Base-by-base conservation (phyloP, 2,113 vertebrate genomes). In the Galeopterus variegatus region DNA sequence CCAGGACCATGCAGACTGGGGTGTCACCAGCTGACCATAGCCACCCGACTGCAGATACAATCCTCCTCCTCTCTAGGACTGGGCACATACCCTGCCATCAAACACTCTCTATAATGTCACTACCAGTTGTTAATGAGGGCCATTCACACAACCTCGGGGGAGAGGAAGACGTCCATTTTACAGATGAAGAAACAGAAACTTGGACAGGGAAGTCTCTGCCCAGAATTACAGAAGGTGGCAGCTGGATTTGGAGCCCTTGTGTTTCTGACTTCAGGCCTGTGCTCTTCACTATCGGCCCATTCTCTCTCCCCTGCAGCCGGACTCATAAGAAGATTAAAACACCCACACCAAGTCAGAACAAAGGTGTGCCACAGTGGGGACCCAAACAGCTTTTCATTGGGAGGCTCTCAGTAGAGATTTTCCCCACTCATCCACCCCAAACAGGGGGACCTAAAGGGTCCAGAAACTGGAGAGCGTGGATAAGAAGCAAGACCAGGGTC, bases 321-420 rank as follows among this genome's bases (percentile, higher is more conserved):
- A 88, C 65, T 88, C 86, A 36, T 33, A 70, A 21, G 50, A 93
- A 87, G 88, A 67, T 70, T 64, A 73, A 92, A 89, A 62, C 56
- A 36, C 21, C 79, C 54, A 88, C 9, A 1, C 1, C 15, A 41
- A 82, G 60, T 86, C 62, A 76, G 31, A 89, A 96, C 72, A 94
- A 24, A 96, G 58, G 91, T 31, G 9, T 56, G 15, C 19, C 87
- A 54, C 9, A 7, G 36, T 26, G 41, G 36, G 36, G 33, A 69
- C 28, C 36, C 58, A 69, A 82, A 52, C 0, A 8, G n/a, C 48
- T 75, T 41, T 18, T 75, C 54, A 60, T 17, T 28, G 12, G 45
- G 23, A 72, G 65, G 24, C 60, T 93, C 19, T 82, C n/a, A 0
- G 36, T 19, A 60, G 64, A 81, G 23, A 60, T 58, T 54, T 14